Base-by-base conservation (phyloP, 2,797 vertebrate genomes). In the Acanthiza pusilla region DNA sequence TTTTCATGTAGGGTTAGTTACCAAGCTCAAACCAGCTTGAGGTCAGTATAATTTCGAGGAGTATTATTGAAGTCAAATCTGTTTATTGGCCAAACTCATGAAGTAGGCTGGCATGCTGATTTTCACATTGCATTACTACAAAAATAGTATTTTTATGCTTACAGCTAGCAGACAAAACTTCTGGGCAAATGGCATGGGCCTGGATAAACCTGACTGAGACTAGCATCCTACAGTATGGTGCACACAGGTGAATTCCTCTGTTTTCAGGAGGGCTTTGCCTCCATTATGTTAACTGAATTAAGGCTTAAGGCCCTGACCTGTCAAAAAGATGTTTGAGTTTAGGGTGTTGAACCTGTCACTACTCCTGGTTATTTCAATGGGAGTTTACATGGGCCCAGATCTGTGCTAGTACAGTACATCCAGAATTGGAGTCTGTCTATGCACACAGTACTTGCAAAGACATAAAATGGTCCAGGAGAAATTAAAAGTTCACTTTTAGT, bases 241-340 rank as follows among this genome's bases (percentile, higher is more conserved):
- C 20, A 47, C 29, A 22, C 12, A 25, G 68, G 8, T 68, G 38
- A 87, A 77, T 65, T 74, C 20, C 15, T 11, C 36, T 19, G 5
- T 16, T 89, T 71, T 43, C 34, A 8, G 32, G 25, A 32, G 30
- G 16, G 6, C n/a, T 92, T 82, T 88, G 43, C 29, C 26, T 72
- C 13, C 0, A 0, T 45, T 70, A 0, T 5, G 0, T 58, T 68
- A 30, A 4, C 7, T 62, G 29, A 58, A 9, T 36, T 32, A 42
- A 48, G 27, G 26, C 60, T 21, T 54, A 19, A 74, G 34, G 42
- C 45, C 9, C 17, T 43, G 34, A 21, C 27, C 67, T 85, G n/a
- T 71, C 47, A 34, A 27, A 43, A 25, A 65, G 47, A 9, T 23
- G 5, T 5, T 6, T 7, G 38, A 61, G 17, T 57, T 63, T 27